Evolutionary conservation across 2,113 vertebrate genomes (phyloP).

Genomic region (Ameiurus melas): DNA sequence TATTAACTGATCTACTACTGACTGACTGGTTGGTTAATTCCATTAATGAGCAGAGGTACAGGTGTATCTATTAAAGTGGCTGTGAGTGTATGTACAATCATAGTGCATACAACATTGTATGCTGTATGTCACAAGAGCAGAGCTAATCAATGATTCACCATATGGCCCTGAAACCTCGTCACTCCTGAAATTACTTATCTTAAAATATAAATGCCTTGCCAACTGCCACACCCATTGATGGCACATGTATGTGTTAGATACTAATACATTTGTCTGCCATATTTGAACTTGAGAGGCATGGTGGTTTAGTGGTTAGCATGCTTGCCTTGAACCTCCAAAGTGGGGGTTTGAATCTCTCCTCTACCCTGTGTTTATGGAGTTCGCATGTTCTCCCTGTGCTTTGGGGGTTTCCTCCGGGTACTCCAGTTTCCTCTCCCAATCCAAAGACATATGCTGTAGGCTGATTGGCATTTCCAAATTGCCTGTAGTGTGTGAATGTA

Average conservation of each 20-base stretch:
- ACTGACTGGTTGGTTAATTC: background rate
- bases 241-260: background rate
- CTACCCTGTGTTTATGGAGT: no score
- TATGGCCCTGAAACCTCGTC: background rate
- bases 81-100: background rate
- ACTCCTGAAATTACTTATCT: background rate
- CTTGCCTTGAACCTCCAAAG: no score
- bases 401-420: no score
- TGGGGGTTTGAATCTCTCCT: no score
- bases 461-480: no score
- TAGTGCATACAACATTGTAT: background rate
- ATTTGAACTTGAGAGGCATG: background rate
- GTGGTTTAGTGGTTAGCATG: no score
- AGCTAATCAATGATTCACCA: background rate
- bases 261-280: background rate
- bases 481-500: no score
- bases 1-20: background rate
- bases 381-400: no score
- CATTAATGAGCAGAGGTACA: background rate
- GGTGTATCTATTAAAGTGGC: background rate
- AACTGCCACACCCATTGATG: background rate
- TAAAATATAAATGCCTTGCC: background rate
- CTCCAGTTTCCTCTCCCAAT: no score
- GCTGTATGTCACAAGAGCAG: background rate
- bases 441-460: no score